Base-by-base conservation (phyloP, 2,888 invertebrate genomes). In the Pseudeuparius sepicola region DNA sequence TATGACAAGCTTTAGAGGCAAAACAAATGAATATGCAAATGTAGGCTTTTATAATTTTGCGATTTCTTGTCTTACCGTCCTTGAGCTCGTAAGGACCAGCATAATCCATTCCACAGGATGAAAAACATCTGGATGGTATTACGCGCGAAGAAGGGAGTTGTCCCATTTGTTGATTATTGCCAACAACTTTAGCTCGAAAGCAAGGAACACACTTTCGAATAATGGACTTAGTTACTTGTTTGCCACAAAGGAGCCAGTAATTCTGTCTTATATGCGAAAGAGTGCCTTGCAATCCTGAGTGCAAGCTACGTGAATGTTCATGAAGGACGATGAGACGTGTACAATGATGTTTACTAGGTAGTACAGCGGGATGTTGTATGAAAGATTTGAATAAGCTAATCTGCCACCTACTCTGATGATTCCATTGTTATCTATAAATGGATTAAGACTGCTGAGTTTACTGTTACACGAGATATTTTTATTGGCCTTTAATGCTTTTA, bases 11-110 rank as follows among this genome's bases (percentile, higher is more conserved):
- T 16, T 42, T 42, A 10, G 42, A 42, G 14, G 15, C 10, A 16
- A 42, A 37, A 33, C 45, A 43, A 7, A 43, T 33, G 40, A 41
- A 43, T 26, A 46, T 31, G 20, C 37, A 40, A 10, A 46, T 4
- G 11, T 42, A 44, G 12, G 34, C 25, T 24, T 43, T 43, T 14
- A 42, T 37, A 6, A 42, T 10, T 13, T 24, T 27, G 17, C 33
- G 23, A 27, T 30, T 34, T 31, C 37, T 29, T n/a, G 27, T 11
- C 31, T 42, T 42, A 23, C 36, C 23, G 24, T 41, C 35, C 18
- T 41, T 43, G 7, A 43, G 38, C n/a, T 33, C 18, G 31, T 34
- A 45, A 2, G 42, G 42, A 18, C 44, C 41, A 7, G 45, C 41
- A 40, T 36, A 45, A 37, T 47, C 45, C 3, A 44, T 25, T 9